A percentile compares a stretch with the other conserved stretches of the same genome.
Evolutionary conservation across 2,113 vertebrate genomes (phyloP).

Genomic region (Channa maculata): DNA sequence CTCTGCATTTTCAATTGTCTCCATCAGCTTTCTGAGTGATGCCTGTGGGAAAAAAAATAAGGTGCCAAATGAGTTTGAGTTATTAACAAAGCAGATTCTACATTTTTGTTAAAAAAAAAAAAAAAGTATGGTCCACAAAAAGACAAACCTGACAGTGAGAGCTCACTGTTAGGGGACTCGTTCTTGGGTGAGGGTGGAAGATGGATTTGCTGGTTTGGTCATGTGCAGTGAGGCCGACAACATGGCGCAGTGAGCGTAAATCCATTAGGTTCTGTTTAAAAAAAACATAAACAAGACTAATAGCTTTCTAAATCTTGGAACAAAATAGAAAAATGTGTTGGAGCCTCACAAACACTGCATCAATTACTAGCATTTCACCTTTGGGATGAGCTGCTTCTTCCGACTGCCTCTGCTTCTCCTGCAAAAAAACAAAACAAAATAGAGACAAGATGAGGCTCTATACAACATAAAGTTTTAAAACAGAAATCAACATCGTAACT

Average conservation of each 20-base stretch:
- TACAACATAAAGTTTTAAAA: neutral
- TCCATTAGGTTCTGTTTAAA: constrained; percentile 90
- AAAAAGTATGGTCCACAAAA: no score
- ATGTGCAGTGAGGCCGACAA: constrained; percentile 88
- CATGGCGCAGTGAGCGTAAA: constrained; percentile 89
- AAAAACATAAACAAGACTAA: neutral
- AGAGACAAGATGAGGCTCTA: neutral
- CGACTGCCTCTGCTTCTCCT: constrained; percentile 89
- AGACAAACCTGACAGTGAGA: constrained; percentile 92
- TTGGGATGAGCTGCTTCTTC: constrained; percentile 95
- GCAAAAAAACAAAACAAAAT: constrained; percentile 63
- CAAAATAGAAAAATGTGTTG: no score
- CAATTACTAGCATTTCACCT: constrained; percentile 81
- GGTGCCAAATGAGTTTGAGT: neutral
- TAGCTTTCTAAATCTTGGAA: neutral
- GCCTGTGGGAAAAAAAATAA: constrained; percentile 78
- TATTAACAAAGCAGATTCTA: no score
- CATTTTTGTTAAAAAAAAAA: no score
- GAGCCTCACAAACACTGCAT: neutral
- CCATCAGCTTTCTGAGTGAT: constrained; percentile 89
- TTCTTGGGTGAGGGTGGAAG: constrained; percentile 88
- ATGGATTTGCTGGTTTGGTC: constrained; percentile 89
- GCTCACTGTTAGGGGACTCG: constrained; percentile 88
- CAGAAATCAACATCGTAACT: neutral
- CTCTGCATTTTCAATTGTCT: constrained; percentile 88